Percentiles rank a stretch among this genome's conserved stretches.
Evolutionary conservation across 2,113 vertebrate genomes (phyloP).

Genomic region (Crotophaga sulcirostris): DNA sequence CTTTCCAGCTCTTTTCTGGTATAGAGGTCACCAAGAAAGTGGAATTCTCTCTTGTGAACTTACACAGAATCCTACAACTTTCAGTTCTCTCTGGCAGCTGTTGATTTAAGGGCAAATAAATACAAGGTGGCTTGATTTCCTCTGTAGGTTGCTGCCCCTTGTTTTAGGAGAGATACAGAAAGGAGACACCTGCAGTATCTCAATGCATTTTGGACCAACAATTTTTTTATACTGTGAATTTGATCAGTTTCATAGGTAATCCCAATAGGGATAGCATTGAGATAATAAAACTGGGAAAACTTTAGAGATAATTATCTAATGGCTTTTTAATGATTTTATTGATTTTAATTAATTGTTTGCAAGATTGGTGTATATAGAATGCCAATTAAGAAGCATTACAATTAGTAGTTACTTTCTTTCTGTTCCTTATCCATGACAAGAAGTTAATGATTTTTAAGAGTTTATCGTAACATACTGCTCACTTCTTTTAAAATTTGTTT

Average conservation of each 20-base stretch:
- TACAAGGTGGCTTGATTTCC: neutral
- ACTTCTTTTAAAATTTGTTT: neutral
- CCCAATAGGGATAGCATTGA: conserved; percentile 11
- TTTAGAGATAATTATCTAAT: conserved; percentile 43
- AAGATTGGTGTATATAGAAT: neutral
- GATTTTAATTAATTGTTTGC: conserved; percentile 46
- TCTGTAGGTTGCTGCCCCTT: neutral
- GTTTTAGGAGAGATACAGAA: neutral
- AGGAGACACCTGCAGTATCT: conserved; percentile 17
- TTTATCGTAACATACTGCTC: neutral
- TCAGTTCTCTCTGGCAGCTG: neutral
- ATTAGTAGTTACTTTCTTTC: neutral
- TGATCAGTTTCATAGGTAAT: conserved; percentile 61
- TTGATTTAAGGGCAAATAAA: conserved; percentile 12
- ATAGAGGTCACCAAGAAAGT: neutral
- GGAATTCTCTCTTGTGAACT: neutral
- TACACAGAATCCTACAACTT: neutral
- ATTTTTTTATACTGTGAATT: conserved; percentile 26
- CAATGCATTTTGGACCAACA: conserved; percentile 17
- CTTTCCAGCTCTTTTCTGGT: neutral
- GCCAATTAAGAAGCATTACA: neutral
- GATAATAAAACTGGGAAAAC: conserved; percentile 51
- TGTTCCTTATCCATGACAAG: neutral
- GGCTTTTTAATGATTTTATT: neutral
- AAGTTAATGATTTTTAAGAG: neutral